phyloP scores from a whole-genome alignment of 1,140 invertebrate genomes.

The Maniola jurtina region DNA sequence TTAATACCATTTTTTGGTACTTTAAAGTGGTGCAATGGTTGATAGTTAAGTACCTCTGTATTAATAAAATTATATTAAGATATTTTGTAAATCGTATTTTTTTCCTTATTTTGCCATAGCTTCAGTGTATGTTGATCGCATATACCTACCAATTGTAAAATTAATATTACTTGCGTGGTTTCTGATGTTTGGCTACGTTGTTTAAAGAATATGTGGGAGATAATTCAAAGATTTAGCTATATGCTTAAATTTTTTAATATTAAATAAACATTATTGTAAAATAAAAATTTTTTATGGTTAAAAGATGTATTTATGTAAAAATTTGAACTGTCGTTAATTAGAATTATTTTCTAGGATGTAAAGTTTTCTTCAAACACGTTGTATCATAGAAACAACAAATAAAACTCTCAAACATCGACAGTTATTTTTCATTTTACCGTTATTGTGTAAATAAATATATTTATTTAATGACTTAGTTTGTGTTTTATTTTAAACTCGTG shows the following conservation, averaged over 20 bases:
- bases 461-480: slow-evolving; percentile 69
- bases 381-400: slow-evolving; percentile 50
- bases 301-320: slow-evolving; percentile 73
- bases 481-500: slow-evolving; percentile 43
- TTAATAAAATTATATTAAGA: slow-evolving; percentile 46
- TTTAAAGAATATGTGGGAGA: slow-evolving; percentile 33
- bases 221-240: slow-evolving; percentile 35
- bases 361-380: slow-evolving; percentile 46
- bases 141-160: slow-evolving; percentile 21
- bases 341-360: slow-evolving; percentile 48
- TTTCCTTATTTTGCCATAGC: slow-evolving; percentile 44
- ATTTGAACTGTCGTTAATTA: slow-evolving; percentile 64
- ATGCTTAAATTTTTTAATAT: slow-evolving; percentile 57
- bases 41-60: slow-evolving; percentile 57
- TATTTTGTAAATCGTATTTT: slow-evolving; percentile 46
- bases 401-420: slow-evolving; percentile 65
- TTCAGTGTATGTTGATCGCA: slow-evolving; percentile 55
- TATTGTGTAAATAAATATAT: slow-evolving; percentile 78
- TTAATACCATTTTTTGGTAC: slow-evolving; percentile 56
- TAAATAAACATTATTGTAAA: slow-evolving; percentile 54
- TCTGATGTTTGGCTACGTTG: slow-evolving; percentile 20
- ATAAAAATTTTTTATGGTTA: slow-evolving; percentile 63
- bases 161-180: slow-evolving; percentile 12
- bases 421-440: slow-evolving; percentile 67
- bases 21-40: slow-evolving; percentile 67